phyloP scores from a whole-genome alignment of 2,797 vertebrate genomes.

The Rhinichthys osculus region DNA sequence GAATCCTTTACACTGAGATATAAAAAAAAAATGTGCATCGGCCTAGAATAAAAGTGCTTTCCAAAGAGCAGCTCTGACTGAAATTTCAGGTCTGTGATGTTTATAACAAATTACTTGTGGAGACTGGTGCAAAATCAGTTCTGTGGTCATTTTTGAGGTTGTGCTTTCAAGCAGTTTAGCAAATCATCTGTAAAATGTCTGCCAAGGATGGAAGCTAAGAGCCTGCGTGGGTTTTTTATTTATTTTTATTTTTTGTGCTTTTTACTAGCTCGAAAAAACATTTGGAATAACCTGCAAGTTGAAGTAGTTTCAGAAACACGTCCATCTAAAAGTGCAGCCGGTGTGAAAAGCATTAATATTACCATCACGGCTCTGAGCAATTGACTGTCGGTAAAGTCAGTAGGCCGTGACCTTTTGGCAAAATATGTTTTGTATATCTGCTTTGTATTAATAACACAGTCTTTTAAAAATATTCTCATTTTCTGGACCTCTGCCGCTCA shows the following conservation, averaged over 20 bases:
- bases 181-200: neutral
- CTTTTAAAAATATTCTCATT: neutral
- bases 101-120: neutral
- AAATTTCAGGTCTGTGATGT: neutral
- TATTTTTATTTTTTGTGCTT: neutral
- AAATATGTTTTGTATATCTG: constrained; percentile 31
- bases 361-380: constrained; percentile 1
- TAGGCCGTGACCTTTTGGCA: constrained; percentile 1
- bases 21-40: neutral
- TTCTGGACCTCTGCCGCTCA: neutral
- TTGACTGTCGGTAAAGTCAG: constrained; percentile 7
- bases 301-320: constrained; percentile 12
- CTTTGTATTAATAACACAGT: constrained; percentile 24
- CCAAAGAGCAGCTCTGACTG: neutral
- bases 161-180: constrained; percentile 22
- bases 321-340: neutral
- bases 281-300: neutral
- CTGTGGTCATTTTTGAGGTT: neutral
- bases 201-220: constrained; percentile 12
- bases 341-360: constrained; percentile 23
- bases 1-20: neutral
- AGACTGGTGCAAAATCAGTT: neutral
- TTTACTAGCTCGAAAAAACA: neutral
- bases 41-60: neutral
- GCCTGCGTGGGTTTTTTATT: neutral